Base-by-base conservation (phyloP, 2,888 invertebrate species). In the Drosophila nr. fundita region DNA sequence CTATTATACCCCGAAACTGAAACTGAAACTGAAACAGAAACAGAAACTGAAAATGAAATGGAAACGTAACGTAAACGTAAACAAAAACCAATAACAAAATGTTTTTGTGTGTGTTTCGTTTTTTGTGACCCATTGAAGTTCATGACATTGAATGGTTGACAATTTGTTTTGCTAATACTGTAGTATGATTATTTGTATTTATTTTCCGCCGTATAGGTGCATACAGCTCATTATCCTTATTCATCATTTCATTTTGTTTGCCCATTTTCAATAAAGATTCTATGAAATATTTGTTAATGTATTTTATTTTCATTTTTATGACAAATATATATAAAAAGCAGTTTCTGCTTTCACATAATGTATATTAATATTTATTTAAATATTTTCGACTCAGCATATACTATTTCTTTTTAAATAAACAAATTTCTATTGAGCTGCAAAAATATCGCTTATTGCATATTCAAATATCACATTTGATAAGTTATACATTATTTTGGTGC, bases 51-150 rank as follows among this genome's bases (percentile, higher is more conserved):
- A 45, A 45, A 8, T 15, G 21, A 24, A 15, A 24, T 24, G 45
- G 8, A 45, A 24, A 45, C 45, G 65, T 69, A 11, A 11, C 10
- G 32, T 32, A 32, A 30, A 30, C 10, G 8, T 30, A 72, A 83
- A 82, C 73, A 87, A 77, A 69, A 68, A 52, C 34, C 53, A 77
- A 71, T 54, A 72, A 59, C 67, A 61, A 66, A 49, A 32, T n/a
- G 58, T 80, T 58, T 61, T 72, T 67, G 36, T 70, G 76, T 71
- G 78, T 70, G 15, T 27, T 74, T 70, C 70, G 81, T 80, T 83
- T 89, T 76, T 84, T 84, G 79, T 89, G 89, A 84, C 89, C 84
- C 85, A 89, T 40, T 67, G 87, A 84, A 87, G 84, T 85, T 85
- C 84, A 89, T 79, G 89, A 73, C 89, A 85, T 85, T 85, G 84